Evolutionary conservation across 1,140 invertebrate genomes (phyloP).

Genomic region (Dreissena polymorpha): DNA sequence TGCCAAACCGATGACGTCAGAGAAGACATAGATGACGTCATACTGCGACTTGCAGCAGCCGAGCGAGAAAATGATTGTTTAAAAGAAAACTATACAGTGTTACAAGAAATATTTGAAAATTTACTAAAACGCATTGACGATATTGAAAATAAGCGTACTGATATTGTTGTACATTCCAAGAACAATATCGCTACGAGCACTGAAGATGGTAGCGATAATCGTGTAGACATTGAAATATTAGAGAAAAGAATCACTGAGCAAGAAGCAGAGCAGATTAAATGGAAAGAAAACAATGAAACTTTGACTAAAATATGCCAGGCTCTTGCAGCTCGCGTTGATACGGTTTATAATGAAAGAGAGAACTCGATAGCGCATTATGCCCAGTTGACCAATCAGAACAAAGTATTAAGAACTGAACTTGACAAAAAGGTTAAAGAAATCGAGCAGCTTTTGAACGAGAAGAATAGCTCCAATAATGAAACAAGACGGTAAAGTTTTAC

Average conservation of each 20-base stretch:
- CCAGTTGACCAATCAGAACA: slow-evolving; percentile 27
- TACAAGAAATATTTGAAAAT: slow-evolving; percentile 23
- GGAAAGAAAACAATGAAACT: not conserved
- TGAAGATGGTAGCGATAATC: not conserved
- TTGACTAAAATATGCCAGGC: not conserved
- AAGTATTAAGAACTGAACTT: slow-evolving; percentile 18
- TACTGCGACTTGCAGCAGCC: slow-evolving; percentile 12
- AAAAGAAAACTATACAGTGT: slow-evolving; percentile 6
- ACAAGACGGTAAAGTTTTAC: slow-evolving; percentile 22
- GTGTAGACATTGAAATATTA: slow-evolving; percentile 3
- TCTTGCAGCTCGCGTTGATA: slow-evolving; percentile 21
- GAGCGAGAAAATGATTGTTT: slow-evolving; percentile 22
- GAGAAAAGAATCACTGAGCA: not conserved
- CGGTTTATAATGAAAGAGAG: slow-evolving; percentile 15
- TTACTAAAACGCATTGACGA: not conserved
- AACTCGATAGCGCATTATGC: not conserved
- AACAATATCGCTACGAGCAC: not conserved
- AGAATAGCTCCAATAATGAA: slow-evolving; percentile 29
- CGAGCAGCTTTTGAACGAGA: slow-evolving; percentile 23
- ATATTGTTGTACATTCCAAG: not conserved
- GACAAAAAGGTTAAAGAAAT: slow-evolving; percentile 38
- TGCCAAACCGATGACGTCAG: not conserved
- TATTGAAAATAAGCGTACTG: not conserved
- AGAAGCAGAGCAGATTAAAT: slow-evolving; percentile 12
- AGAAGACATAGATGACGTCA: not conserved